These are phyloP conservation scores for Linyphia triangularis DNA, from an alignment of 2,888 invertebrate species.

Conservation along the genomic window DNA sequence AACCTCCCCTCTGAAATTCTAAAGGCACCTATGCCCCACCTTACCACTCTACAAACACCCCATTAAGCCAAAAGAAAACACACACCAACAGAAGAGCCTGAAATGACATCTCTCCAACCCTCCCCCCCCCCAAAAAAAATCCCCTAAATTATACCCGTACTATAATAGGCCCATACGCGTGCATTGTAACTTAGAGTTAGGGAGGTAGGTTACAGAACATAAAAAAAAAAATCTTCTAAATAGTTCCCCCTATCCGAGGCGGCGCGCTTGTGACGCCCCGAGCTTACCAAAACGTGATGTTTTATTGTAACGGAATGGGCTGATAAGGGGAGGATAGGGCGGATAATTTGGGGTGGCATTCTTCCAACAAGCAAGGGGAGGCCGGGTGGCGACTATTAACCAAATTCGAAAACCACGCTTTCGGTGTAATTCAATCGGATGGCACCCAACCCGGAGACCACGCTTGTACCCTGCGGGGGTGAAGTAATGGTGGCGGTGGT, in stretches of 20 bases:
- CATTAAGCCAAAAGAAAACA: no score
- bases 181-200: no score
- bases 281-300: slow-evolving; percentile 67
- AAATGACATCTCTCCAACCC: no score
- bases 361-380: slow-evolving; percentile 32
- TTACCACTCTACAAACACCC: no score
- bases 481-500: not conserved
- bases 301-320: slow-evolving; percentile 66
- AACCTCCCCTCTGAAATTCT: no score
- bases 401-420: slow-evolving; percentile 73
- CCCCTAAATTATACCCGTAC: no score
- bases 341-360: slow-evolving; percentile 73
- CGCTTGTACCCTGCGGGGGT: not conserved
- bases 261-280: slow-evolving; percentile 60
- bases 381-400: slow-evolving; percentile 50
- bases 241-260: not conserved
- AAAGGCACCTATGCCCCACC: no score
- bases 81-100: no score
- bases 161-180: no score
- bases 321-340: slow-evolving; percentile 53
- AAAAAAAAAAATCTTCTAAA: no score
- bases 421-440: slow-evolving; percentile 68
- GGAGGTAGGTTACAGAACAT: no score
- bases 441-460: not conserved
- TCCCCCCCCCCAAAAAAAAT: no score